Base-by-base conservation (phyloP, 2,888 invertebrate species). In the Teleogryllus oceanicus region DNA sequence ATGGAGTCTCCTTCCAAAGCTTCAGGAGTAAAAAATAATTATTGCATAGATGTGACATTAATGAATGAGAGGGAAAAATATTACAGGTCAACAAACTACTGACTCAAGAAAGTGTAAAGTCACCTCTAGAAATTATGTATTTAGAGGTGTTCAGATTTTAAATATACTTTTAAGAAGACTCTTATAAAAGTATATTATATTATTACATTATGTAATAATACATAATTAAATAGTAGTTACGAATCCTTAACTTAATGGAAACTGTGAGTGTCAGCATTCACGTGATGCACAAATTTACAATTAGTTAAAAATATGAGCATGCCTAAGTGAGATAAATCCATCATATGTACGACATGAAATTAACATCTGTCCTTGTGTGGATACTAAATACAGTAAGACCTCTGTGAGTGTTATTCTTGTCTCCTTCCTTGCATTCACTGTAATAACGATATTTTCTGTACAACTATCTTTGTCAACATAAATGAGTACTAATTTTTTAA, bases 371-470 rank as follows among this genome's bases (percentile, higher is more conserved):
- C 62, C 62, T 62, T 18, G 62, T 62, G 62, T 62, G 62, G 62
- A 62, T 62, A 62, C 62, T 10, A 18, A 37, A 37, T 37, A 37
- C 37, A 62, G 16, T 62, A 62, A 62, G 62, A 62, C 62, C 62
- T 62, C 62, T 62, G 62, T 62, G 62, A 62, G 62, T 62, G 62
- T 62, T 62, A 62, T 62, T 13, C 62, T 62, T 62, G 62, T 62
- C 62, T 62, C 62, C 62, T 62, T 62, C 62, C 62, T 62, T 62
- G 62, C 62, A 62, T 16, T 74, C 76, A 76, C 76, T 76, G 24
- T 76, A 37, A n/a, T 62, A 62, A 62, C n/a, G 62, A 62, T 62
- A n/a, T 62, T 62, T 62, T 12, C 16, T 12, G 62, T 62, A 62
- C 62, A 62, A 62, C 62, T 62, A 18, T 62, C 62, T n/a, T 62